phyloP scores from a whole-genome alignment of 2,888 invertebrate species.

The Buathra laborator region DNA sequence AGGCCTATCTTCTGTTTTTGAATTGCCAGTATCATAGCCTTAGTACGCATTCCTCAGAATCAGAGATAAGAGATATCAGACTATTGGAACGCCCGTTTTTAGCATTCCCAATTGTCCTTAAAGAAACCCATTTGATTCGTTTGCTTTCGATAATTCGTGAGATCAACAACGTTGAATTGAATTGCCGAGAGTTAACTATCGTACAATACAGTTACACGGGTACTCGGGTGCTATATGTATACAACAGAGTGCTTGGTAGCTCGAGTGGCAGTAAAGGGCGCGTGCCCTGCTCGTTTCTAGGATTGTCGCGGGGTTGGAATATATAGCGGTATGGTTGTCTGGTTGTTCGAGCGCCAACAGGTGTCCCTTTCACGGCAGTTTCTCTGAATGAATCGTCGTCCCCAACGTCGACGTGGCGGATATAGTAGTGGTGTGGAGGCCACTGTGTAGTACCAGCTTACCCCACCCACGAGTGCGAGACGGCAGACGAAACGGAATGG shows the following conservation, averaged over 20 bases:
- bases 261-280: constrained; percentile 71
- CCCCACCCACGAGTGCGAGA: constrained; percentile 82
- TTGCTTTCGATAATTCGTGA: neutral
- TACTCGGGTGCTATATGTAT: constrained; percentile 37
- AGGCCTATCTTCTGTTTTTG: constrained; percentile 33
- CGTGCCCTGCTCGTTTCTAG: constrained; percentile 81
- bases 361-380: constrained; percentile 85
- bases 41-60: too few relatives aligned
- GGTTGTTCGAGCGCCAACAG: constrained; percentile 82
- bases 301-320: constrained; percentile 79
- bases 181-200: constrained; percentile 48
- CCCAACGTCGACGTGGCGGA: constrained; percentile 75
- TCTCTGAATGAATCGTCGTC: constrained; percentile 85
- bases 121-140: neutral
- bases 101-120: neutral
- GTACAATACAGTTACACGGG: constrained; percentile 41
- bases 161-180: neutral
- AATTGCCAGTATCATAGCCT: constrained; percentile 43
- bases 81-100: neutral
- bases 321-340: constrained; percentile 50
- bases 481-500: constrained; percentile 85
- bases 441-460: constrained; percentile 80
- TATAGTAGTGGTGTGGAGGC: constrained; percentile 61
- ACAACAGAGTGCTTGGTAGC: constrained; percentile 24
- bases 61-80: neutral